Base-by-base conservation (phyloP, 2,888 invertebrate genomes). In the Xylophagus ater region DNA sequence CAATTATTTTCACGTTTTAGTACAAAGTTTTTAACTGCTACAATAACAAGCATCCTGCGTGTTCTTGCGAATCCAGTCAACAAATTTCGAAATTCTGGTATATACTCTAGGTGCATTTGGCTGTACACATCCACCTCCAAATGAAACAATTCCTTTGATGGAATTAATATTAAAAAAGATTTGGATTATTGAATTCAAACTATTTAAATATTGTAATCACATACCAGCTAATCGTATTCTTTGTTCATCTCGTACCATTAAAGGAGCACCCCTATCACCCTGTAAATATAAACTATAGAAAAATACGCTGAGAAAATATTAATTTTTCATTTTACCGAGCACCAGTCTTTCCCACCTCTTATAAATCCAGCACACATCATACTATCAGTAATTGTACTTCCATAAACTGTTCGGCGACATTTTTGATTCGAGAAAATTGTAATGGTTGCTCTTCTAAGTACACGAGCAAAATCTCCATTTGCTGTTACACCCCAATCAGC, bases 21-120 rank as follows among this genome's bases (percentile, higher is more conserved):
- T n/a, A n/a, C n/a, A n/a, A n/a, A n/a, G n/a, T n/a, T n/a, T n/a
- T n/a, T n/a, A n/a, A n/a, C n/a, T n/a, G n/a, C n/a, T n/a, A n/a
- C n/a, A n/a, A n/a, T n/a, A n/a, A n/a, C n/a, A n/a, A n/a, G n/a
- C n/a, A n/a, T n/a, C n/a, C n/a, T n/a, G n/a, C n/a, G n/a, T n/a
- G n/a, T n/a, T n/a, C n/a, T n/a, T n/a, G n/a, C n/a, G n/a, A n/a
- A n/a, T n/a, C n/a, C n/a, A n/a, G n/a, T n/a, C n/a, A n/a, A n/a
- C n/a, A n/a, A n/a, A 62, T 17, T 54, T 52, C 32, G 55, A 53
- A 33, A 61, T 57, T 12, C 62, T 54, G 2, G 62, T 61, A 12
- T 62, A 62, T 3, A 62, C 58, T 1, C 61, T 60, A 0, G 61
- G 61, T 8, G 59, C 54, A 48, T 62, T 51, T 2, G 57, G 55